Base-by-base conservation (phyloP, 1,140 invertebrate genomes). In the Dysdera silvatica region DNA sequence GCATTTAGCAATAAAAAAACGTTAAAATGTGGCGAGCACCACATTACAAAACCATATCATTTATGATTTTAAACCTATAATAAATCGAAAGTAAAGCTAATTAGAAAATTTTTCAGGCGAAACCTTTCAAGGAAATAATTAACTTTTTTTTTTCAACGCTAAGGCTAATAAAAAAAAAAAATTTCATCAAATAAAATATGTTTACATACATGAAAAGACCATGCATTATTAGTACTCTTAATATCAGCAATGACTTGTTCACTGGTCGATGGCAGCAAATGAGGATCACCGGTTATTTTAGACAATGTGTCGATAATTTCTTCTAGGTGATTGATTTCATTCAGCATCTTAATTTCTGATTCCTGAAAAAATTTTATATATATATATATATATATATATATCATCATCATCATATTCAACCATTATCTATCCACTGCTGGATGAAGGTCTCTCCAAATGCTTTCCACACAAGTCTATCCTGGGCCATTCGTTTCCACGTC, bases 311-410 rank as follows among this genome's bases (percentile, higher is more conserved):
- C 84, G 49, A 87, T 85, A 18, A 89, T 87, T 75, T 92, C 90
- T 77, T 91, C 86, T 29, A 93, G 77, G 78, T 94, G 89, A 6
- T 87, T 88, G 64, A 95, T 81, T 77, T 96, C 94, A 72, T 87
- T 87, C 73, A 96, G 72, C 85, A 94, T 67, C 18, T 51, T 23
- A 28, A 69, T 14, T 45, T 69, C 66, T 41, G 67, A 67, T 57
- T 69, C 65, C 64, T 66, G 24, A 7, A 54, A 52, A 47, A 0
- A 52, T 6, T 18, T 14, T 10, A 45, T 16, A 45, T 45, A 14
- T 45, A 16, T 18, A 45, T 18, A 45, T 49, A 49, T 18, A 20
- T 45, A 45, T 8, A 18, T 45, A 18, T 8, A 8, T 8, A 18
- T 16, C 18, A 47, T 47, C 12, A 23, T 33, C 1, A 35, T 33